Conservation (phyloP, 2,888 invertebrate genomes). For the Drosophila siamana region DNA sequence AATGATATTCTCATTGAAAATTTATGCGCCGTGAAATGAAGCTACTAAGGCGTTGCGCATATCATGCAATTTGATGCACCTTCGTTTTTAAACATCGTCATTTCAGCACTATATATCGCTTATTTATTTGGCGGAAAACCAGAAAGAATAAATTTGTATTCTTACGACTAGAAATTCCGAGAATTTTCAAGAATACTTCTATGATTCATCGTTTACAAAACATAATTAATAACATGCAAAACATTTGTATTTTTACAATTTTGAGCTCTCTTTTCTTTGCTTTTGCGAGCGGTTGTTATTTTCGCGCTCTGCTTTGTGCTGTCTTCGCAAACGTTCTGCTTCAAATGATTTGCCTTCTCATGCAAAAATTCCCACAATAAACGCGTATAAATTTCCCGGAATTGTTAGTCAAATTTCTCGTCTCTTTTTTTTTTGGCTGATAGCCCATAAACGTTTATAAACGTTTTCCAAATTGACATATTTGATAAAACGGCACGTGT, state of each 20-base stretch:
- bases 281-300: too few species aligned
- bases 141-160: background rate
- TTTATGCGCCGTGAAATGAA: conserved; percentile 13
- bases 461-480: conserved; percentile 2
- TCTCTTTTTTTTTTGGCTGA: background rate
- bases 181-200: background rate
- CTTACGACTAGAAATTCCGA: background rate
- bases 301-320: background rate
- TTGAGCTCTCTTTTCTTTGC: background rate
- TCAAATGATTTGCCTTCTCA: background rate
- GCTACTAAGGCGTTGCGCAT: conserved; percentile 1
- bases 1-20: conserved; percentile 4
- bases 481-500: conserved; percentile 45
- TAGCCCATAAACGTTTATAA: conserved; percentile 1
- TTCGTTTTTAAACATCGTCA: too few species aligned
- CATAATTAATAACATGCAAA: background rate
- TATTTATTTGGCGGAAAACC: background rate
- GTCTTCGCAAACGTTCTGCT: background rate
- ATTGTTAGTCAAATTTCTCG: background rate
- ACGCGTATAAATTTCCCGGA: background rate
- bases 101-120: too few species aligned
- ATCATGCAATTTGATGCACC: background rate
- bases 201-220: background rate
- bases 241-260: background rate
- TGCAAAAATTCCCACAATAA: background rate